Conservation (phyloP, 2,113 vertebrate species). For the Oreochromis tanganicae region DNA sequence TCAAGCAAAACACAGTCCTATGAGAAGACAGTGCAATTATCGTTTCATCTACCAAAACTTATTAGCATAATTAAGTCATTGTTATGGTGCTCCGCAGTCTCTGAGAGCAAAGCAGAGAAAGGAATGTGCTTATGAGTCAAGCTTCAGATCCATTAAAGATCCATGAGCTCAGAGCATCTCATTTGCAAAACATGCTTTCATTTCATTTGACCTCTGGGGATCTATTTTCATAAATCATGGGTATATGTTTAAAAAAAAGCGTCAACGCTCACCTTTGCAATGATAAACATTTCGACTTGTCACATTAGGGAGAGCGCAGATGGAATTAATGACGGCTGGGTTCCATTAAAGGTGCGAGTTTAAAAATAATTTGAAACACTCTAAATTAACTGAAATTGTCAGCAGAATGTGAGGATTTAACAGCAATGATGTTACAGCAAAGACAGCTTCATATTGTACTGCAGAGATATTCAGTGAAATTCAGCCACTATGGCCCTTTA, state of each 20-base stretch:
- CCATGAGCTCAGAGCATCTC: background rate
- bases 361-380: background rate
- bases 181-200: background rate
- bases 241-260: background rate
- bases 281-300: background rate
- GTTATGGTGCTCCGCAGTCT: background rate
- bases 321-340: background rate
- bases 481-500: background rate
- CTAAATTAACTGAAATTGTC: background rate
- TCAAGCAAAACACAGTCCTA: background rate
- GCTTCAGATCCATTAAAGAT: background rate
- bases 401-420: background rate
- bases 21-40: background rate
- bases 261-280: background rate
- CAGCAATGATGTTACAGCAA: background rate
- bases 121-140: background rate
- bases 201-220: background rate
- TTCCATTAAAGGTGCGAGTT: background rate
- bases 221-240: background rate
- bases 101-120: background rate
- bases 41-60: slow-evolving; percentile 1
- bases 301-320: accelerated
- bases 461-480: background rate
- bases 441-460: background rate
- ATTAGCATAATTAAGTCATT: slow-evolving; percentile 13